Evolutionary conservation across 2,888 invertebrate genomes (phyloP).

Genomic region (Trachelus stipa): DNA sequence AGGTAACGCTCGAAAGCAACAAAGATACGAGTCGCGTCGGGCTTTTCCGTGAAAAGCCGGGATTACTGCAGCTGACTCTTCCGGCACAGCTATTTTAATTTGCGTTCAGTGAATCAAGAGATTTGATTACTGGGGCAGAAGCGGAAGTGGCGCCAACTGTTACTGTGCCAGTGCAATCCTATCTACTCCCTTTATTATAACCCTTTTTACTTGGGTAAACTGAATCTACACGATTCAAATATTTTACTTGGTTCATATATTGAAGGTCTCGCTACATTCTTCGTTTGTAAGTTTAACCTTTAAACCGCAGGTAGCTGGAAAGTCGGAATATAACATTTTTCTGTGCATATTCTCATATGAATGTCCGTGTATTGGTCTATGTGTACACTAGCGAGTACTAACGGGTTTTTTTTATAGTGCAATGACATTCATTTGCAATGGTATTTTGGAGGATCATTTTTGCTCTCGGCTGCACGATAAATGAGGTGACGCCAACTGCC

Average conservation of each 20-base stretch:
- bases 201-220: background rate
- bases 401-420: no score
- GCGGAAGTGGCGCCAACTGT: slow-evolving; percentile 53
- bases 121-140: slow-evolving; percentile 59
- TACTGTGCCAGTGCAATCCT: slow-evolving; percentile 29
- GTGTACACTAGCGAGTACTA: no score
- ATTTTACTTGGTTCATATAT: background rate
- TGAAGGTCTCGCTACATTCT: background rate
- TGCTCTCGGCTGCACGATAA: no score
- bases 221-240: background rate
- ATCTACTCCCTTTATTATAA: background rate
- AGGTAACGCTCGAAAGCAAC: background rate
- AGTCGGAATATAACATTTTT: no score
- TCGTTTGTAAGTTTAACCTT: background rate
- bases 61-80: slow-evolving; percentile 32
- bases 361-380: no score
- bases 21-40: background rate
- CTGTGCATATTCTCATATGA: no score
- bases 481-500: no score
- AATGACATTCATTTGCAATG: no score
- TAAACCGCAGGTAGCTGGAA: no score
- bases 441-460: no score
- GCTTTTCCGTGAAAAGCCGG: slow-evolving; percentile 8
- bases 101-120: slow-evolving; percentile 50
- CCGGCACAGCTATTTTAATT: slow-evolving; percentile 46